phyloP scores from a whole-genome alignment of 2,113 vertebrate genomes.

The Alethe diademata region DNA sequence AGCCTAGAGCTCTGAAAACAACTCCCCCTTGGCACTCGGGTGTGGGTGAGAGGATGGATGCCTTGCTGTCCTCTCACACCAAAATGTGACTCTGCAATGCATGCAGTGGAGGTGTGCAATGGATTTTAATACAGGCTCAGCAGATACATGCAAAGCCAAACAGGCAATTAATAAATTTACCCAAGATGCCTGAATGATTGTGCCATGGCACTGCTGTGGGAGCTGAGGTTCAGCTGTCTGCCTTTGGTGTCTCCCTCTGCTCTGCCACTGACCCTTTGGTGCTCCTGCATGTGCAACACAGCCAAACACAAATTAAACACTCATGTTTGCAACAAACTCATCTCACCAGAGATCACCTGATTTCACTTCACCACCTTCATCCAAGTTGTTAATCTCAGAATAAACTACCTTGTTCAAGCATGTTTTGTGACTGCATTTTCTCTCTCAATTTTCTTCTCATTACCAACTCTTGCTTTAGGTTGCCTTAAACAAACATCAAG shows the following conservation, averaged over 20 bases:
- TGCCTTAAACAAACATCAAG: neutral
- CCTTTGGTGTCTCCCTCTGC: neutral
- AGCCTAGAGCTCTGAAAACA: neutral
- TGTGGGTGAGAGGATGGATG: neutral
- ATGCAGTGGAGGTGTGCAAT: accelerated
- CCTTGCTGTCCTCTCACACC: neutral
- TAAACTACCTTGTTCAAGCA: neutral
- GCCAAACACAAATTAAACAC: neutral
- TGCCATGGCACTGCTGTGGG: neutral
- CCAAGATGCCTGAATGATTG: too few species aligned
- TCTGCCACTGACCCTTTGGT: neutral
- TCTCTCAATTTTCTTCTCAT: neutral
- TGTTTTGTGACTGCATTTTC: neutral
- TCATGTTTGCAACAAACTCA: accelerated
- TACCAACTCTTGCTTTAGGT: neutral
- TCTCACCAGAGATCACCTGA: neutral
- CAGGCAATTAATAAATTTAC: accelerated
- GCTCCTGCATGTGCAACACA: neutral
- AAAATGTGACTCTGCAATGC: neutral
- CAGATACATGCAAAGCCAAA: neutral
- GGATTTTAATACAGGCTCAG: neutral
- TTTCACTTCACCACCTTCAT: neutral
- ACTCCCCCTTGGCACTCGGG: neutral
- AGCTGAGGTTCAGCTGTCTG: neutral
- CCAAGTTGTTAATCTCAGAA: neutral